Base-by-base conservation (phyloP, 1,140 invertebrate genomes). In the Drosophila pseudoananassae region DNA sequence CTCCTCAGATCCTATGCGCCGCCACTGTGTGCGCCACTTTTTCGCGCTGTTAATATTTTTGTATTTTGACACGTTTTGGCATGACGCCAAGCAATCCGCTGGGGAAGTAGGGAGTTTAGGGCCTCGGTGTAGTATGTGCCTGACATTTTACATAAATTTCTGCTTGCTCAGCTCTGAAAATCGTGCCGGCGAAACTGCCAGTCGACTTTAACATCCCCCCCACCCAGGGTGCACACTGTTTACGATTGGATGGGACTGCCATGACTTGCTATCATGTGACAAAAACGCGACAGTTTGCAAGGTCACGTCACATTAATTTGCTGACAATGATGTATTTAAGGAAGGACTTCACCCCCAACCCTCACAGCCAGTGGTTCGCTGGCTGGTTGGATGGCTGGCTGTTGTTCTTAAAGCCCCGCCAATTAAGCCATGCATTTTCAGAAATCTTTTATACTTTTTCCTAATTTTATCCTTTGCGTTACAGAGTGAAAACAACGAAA, bases 271-370 rank as follows among this genome's bases (percentile, higher is more conserved):
- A 78, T 82, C 82, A 88, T 87, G 83, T 87, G 82, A 82, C 83
- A 87, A 81, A 87, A 87, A 85, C 68, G 78, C 82, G 82, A 87
- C 82, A 87, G 78, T 82, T 87, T 87, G 82, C 82, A 87, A 87
- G 82, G 82, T 87, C 82, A 87, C 82, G 82, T 87, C 82, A 87
- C 82, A 87, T 87, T 87, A 87, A 87, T 87, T 87, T 87, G 82
- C 83, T 87, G 82, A 87, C 83, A 87, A 87, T 87, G 82, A 87
- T 87, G 82, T 87, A 87, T 88, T 87, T 87, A 87, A 23, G 56
- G 20, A 43, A 50, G 51, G 14, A 9, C 38, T 20, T 23, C 5
- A 29, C 12, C 38, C 17, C n/a, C 20, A 20, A 12, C 14, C 23
- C 45, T 23, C 29, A 25, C 20, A 27, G 43, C 33, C 33, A 12